These are phyloP conservation scores for Hymenopus coronatus DNA, from an alignment of 2,888 invertebrate species.

Conservation along the genomic window DNA sequence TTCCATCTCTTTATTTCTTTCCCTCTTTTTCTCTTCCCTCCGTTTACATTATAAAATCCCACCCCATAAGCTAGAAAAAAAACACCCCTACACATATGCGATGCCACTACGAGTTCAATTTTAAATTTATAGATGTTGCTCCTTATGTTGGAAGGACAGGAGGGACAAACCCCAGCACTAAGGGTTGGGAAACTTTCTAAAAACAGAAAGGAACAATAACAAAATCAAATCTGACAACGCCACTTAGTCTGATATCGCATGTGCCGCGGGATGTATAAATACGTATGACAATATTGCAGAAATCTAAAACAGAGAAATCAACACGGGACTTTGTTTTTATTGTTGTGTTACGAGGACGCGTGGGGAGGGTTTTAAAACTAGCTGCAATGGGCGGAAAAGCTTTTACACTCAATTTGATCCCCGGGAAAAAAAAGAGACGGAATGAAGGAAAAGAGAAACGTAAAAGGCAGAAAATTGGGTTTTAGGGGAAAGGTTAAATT, in stretches of 20 bases:
- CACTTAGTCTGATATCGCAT: not conserved
- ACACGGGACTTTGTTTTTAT: not conserved
- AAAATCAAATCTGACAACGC: not conserved
- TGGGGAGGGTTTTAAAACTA: not conserved
- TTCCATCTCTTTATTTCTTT: slow-evolving; percentile 11
- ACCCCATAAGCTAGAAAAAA: not conserved
- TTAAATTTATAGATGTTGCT: slow-evolving; percentile 30
- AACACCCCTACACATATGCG: slow-evolving; percentile 18
- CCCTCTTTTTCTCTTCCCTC: not conserved
- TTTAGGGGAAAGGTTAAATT: not conserved
- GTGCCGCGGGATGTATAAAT: not conserved
- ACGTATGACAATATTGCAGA: not conserved
- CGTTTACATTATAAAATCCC: slow-evolving; percentile 17
- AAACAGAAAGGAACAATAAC: not conserved
- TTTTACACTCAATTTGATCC: not conserved
- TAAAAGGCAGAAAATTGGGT: not conserved
- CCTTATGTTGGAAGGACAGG: slow-evolving; percentile 14
- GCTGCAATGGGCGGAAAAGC: not conserved
- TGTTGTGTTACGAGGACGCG: not conserved
- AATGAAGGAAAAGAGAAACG: not conserved
- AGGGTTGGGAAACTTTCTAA: not conserved
- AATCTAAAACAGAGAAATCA: not conserved
- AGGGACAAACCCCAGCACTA: not conserved
- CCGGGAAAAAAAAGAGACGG: not conserved
- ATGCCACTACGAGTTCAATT: slow-evolving; percentile 27